phyloP scores from a whole-genome alignment of 2,113 vertebrate species.

The Grammomys dolichurus region DNA sequence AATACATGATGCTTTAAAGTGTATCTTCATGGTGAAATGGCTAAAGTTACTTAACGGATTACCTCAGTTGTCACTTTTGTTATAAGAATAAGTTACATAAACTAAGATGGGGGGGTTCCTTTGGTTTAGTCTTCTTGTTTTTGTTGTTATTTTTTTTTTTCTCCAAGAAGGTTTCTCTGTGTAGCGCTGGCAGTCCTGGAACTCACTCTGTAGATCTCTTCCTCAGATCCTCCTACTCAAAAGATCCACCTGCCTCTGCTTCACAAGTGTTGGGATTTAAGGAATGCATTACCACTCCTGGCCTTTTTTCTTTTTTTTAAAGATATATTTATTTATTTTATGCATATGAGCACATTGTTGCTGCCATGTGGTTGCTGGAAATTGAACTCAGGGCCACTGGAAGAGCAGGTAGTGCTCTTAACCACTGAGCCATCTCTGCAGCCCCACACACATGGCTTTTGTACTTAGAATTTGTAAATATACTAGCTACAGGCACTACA shows the following conservation, averaged over 20 bases:
- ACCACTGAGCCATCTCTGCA: no score
- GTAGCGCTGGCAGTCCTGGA: not conserved
- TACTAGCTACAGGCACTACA: not conserved
- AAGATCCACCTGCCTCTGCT: not conserved
- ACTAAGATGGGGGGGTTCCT: not conserved
- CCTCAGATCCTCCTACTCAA: not conserved
- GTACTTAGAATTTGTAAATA: not conserved
- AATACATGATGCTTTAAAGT: not conserved
- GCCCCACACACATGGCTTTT: not conserved
- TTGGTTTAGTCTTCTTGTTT: not conserved
- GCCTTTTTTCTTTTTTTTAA: no score
- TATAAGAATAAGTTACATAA: not conserved
- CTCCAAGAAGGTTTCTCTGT: not conserved
- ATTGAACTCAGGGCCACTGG: no score
- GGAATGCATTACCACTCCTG: not conserved
- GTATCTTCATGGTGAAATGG: not conserved
- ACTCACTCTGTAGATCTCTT: not conserved
- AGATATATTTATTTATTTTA: no score
- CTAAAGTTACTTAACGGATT: conserved; percentile 6
- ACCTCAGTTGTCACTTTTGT: not conserved
- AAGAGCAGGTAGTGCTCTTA: no score
- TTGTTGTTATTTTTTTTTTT: not conserved
- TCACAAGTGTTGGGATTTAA: not conserved
- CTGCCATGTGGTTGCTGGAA: no score
- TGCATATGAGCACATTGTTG: no score